These are phyloP conservation scores for Drosophila cardini DNA, from an alignment of 1,140 invertebrate genomes.

Conservation along the genomic window DNA sequence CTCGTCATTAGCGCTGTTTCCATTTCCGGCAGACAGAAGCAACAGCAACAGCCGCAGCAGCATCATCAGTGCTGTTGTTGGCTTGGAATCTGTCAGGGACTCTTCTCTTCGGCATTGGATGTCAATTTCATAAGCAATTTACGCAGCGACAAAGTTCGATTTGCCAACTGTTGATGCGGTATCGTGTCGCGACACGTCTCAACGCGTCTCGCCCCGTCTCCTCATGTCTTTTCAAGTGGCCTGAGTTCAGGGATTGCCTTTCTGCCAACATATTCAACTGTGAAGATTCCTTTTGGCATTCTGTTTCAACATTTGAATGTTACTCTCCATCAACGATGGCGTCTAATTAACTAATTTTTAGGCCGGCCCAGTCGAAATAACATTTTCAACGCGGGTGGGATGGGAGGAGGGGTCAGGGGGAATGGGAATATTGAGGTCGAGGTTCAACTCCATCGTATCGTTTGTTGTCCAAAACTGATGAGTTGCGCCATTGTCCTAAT, in stretches of 20 bases:
- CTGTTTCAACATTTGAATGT: slow-evolving; percentile 34
- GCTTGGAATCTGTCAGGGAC: slow-evolving; percentile 11
- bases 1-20: slow-evolving; percentile 80
- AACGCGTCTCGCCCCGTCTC: slow-evolving; percentile 20
- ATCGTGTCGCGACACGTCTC: neutral
- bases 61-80: neutral
- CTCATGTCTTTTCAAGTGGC: neutral
- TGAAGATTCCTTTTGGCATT: slow-evolving; percentile 1
- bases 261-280: slow-evolving; percentile 28
- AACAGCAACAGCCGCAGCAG: slow-evolving; percentile 26
- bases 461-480: slow-evolving; percentile 52
- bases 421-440: neutral
- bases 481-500: slow-evolving; percentile 68
- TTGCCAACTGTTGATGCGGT: slow-evolving; percentile 72
- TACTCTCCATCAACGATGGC: slow-evolving; percentile 25
- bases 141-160: slow-evolving; percentile 65
- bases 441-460: slow-evolving; percentile 32
- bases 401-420: no score
- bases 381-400: slow-evolving; percentile 8
- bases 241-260: slow-evolving; percentile 12
- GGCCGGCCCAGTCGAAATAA: slow-evolving; percentile 30
- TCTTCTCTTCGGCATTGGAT: slow-evolving; percentile 51
- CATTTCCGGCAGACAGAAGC: slow-evolving; percentile 76
- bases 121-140: slow-evolving; percentile 82
- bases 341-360: slow-evolving; percentile 77